Evolutionary conservation across 1,140 invertebrate species (phyloP), one percentile per base, ranked within the genome.

Genomic region (Drosophila prosaltans): DNA sequence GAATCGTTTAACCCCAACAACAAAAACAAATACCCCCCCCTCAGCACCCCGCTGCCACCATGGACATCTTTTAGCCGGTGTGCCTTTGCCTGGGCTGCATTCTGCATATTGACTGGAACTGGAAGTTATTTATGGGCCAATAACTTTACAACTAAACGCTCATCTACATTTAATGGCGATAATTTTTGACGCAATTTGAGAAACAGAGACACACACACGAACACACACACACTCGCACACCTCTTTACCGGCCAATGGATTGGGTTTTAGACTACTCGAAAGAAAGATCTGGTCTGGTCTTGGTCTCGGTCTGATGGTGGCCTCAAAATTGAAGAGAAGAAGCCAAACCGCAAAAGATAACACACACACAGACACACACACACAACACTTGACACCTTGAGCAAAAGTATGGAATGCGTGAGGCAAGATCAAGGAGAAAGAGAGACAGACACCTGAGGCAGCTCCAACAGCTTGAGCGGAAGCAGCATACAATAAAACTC

Each of bases 81-180:
- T 36, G 30, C 32, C 40, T 59, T n/a, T 43, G 10, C 11, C 41
- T 43, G 8, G 24, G 6, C 10, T 57, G 64, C 48, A 68, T 57
- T 48, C 51, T 61, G 60, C 55, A 61, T 16, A 16, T 26, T 40
- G 24, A 11, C 58, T 39, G 32, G 32, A 60, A 41, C 16, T 28
- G 4, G 57, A 24, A 55, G 68, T 88, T 74, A 88, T 88, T 88
- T 88, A 88, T 88, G 83, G 57, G 73, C 72, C 83, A 89, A 89
- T 88, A 88, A 88, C 83, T 88, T 88, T 83, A 83, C 80, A 88
- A 88, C 83, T 89, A 88, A 88, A 88, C 83, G 83, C 83, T 88
- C 83, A 88, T 88, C 83, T 88, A 88, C 83, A 88, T 88, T 88
- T 88, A 88, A 88, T 88, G 83, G 83, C 80, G 83, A 88, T 88